Base-by-base conservation (phyloP, 2,888 invertebrate genomes). In the Xanthia icteritia region DNA sequence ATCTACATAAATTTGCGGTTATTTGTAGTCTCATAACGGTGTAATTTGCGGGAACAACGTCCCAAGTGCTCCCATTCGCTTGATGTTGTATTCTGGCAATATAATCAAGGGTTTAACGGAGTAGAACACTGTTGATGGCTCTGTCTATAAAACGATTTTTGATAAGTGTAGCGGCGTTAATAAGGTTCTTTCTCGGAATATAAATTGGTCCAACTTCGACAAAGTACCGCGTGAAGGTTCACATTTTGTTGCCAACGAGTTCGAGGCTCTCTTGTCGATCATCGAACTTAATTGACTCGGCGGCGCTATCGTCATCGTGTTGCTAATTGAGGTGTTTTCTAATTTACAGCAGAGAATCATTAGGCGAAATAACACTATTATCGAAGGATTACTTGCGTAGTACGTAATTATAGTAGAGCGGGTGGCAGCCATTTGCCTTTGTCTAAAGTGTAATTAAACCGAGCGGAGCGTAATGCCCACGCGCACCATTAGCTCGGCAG, bases 1-100 rank as follows among this genome's bases (percentile, higher is more conserved):
- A 95, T 95, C 94, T 95, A 94, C 95, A 95, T 95, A 95, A 95
- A 95, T 95, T 95, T 94, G 94, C 91, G 94, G 94, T 94, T 95
- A 94, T 94, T 94, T 94, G 94, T 94, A 91, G 93, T 93, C 93
- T 92, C 92, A 94, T 94, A 94, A 93, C 92, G 91, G 92, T 89
- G 94, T 94, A 94, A 95, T 95, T 95, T 94, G 94, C 92, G 93
- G 91, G 90, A 91, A 91, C 91, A 92, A 90, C 91, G 92, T 90
- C 88, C 90, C 91, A 91, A 93, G 92, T 92, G 92, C 89, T 90
- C 88, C 91, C 90, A 91, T 93, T 92, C 91, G 89, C 92, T 92
- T 91, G 89, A 91, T 91, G 91, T 90, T 90, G 92, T 93, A 91
- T 92, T 91, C 88, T 84, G 88, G 91, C 91, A 92, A 94, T 93